Evolutionary conservation across 2,113 vertebrate species (phyloP), one percentile per base, ranked within the genome.

Genomic region (Sitta europaea): DNA sequence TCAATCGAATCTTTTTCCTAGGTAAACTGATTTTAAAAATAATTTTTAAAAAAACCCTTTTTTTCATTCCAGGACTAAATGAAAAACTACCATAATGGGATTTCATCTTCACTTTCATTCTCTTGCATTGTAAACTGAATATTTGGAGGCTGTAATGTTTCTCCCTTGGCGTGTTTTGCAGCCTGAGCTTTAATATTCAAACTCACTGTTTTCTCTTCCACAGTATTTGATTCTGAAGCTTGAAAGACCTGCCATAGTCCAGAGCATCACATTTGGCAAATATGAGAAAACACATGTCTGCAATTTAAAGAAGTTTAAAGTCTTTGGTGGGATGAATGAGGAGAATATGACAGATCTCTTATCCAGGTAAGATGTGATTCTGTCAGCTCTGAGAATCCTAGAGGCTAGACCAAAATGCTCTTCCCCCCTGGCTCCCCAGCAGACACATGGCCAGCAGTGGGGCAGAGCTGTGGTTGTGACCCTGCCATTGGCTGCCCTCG

Each of bases 251-350:
- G 99, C 99, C 16, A 99, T 99, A 76, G 99, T 99, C 93, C 99
- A 99, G 97, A 99, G 99, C 97, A 99, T 99, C 95, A 99, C 99
- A 5, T 99, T 99, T 95, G 99, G 99, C 87, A 99, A 99, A 97
- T 99, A 99, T 14, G 99, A 99, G 96, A 99, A 99, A 97, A 99
- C 99, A 0, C 99, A 99, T 12, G 99, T 99, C 77, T 99, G 99
- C 98, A 99, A 99, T 98, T 98, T 99, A 95, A 99, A 99, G 98
- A 99, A 99, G 96, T 99, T 99, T 95, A 99, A 99, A 97, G 99
- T 99, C 94, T 99, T 99, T 90, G 99, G 99, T 94, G 99, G 99
- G 48, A 99, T 99, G 99, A 99, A 99, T 88, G 99, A 99, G 97
- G 99, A 99, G 96, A 99, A 99, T 97, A 99, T 99, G 99, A 99